phyloP scores from a whole-genome alignment of 1,140 invertebrate genomes.

The Lepidurus packardi region DNA sequence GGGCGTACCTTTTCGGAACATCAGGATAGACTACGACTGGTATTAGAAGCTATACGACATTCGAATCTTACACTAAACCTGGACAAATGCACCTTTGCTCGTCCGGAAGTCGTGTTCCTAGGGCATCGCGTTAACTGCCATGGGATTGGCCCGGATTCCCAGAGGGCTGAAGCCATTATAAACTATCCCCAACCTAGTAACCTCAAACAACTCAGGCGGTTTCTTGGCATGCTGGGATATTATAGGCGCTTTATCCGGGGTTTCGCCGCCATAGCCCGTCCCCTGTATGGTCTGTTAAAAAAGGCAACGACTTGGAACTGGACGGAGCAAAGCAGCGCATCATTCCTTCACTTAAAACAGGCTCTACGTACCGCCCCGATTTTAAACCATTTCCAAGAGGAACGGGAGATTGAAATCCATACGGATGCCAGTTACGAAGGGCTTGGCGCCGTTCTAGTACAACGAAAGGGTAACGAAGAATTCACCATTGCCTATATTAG shows the following conservation, averaged over 20 bases:
- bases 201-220: conserved; percentile 44
- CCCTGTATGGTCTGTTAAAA: conserved; percentile 38
- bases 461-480: conserved; percentile 39
- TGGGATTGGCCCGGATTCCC: too few relatives aligned
- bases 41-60: conserved; percentile 34
- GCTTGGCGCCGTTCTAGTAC: conserved; percentile 42
- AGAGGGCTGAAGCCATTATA: neutral
- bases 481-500: conserved; percentile 47
- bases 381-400: conserved; percentile 20
- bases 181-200: conserved; percentile 33
- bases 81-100: too few relatives aligned
- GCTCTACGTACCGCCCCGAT: neutral
- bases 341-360: neutral
- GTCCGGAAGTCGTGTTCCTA: too few relatives aligned
- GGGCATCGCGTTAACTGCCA: too few relatives aligned
- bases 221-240: conserved; percentile 47
- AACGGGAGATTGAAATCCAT: conserved; percentile 41
- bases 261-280: conserved; percentile 39
- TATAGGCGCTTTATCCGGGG: conserved; percentile 44
- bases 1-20: conserved; percentile 37
- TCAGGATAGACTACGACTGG: conserved; percentile 35
- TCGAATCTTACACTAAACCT: neutral
- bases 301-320: conserved; percentile 37
- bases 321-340: conserved; percentile 28
- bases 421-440: conserved; percentile 36